Conservation (phyloP, 2,113 vertebrate genomes). For the Austrofundulus limnaeus region DNA sequence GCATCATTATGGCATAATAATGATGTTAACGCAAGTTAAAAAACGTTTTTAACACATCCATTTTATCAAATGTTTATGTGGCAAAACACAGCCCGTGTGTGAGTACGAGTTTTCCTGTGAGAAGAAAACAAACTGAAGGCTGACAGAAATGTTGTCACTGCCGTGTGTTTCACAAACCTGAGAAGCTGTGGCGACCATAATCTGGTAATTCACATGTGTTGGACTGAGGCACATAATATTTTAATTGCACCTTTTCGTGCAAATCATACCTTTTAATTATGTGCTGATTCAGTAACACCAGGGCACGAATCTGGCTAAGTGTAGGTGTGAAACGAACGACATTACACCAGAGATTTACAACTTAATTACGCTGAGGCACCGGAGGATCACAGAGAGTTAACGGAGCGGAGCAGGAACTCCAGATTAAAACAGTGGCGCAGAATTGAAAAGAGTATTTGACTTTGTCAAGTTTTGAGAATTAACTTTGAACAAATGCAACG, state of each 20-base stretch:
- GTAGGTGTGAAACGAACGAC: slow-evolving; percentile 57
- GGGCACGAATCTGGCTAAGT: slow-evolving; percentile 57
- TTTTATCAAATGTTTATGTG: too few species aligned
- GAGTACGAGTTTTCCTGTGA: too few species aligned
- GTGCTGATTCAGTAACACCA: slow-evolving; percentile 49
- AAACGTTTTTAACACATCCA: too few species aligned
- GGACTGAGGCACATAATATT: slow-evolving; percentile 32
- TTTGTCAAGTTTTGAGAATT: background rate
- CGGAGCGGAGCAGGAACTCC: slow-evolving; percentile 34
- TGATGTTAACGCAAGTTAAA: too few species aligned
- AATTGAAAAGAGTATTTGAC: background rate
- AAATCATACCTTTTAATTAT: slow-evolving; percentile 64
- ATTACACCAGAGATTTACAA: slow-evolving; percentile 60
- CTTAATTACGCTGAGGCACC: slow-evolving; percentile 53
- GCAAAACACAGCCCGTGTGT: too few species aligned
- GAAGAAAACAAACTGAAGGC: too few species aligned
- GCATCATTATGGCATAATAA: too few species aligned
- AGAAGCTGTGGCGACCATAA: slow-evolving; percentile 25
- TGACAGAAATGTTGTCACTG: slow-evolving; percentile 5
- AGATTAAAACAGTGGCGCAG: slow-evolving; percentile 28
- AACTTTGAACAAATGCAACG: background rate
- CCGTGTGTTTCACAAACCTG: slow-evolving; percentile 12
- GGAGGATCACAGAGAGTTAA: slow-evolving; percentile 32
- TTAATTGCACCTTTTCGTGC: slow-evolving; percentile 51
- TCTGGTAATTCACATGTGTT: slow-evolving; percentile 40